A percentile compares a stretch with the other conserved stretches of the same genome.
phyloP scores from a whole-genome alignment of 1,140 invertebrate genomes.

The Pomacea maculata region DNA sequence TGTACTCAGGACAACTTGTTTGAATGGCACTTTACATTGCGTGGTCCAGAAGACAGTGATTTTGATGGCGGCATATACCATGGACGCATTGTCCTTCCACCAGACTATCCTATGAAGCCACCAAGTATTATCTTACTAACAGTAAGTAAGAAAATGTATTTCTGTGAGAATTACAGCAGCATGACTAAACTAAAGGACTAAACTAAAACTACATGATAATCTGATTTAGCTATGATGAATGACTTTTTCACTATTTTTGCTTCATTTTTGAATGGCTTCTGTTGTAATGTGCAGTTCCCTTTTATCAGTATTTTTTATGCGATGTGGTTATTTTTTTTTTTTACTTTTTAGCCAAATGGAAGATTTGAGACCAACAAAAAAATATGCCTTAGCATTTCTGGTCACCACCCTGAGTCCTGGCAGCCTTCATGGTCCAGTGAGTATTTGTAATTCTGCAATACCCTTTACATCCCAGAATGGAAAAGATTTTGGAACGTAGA shows the following conservation, averaged over 20 bases:
- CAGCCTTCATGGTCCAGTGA: slow-evolving; percentile 91
- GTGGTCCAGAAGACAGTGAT: slow-evolving; percentile 85
- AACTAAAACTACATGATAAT: too few relatives aligned
- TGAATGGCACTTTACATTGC: slow-evolving; percentile 97
- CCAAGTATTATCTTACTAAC: slow-evolving; percentile 94
- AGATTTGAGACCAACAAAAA: slow-evolving; percentile 94
- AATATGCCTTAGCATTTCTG: slow-evolving; percentile 95
- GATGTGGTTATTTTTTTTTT: slow-evolving; percentile 21
- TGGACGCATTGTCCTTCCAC: slow-evolving; percentile 84
- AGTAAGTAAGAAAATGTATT: slow-evolving; percentile 69
- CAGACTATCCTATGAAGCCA: slow-evolving; percentile 98
- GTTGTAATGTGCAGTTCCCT: not conserved
- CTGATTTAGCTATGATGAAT: too few relatives aligned
- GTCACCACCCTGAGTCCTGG: slow-evolving; percentile 98
- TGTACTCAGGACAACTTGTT: slow-evolving; percentile 84
- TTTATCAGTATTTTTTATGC: not conserved
- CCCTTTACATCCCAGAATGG: too few relatives aligned
- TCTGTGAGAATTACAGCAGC: slow-evolving; percentile 53
- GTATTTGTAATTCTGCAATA: slow-evolving; percentile 30
- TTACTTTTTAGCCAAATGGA: slow-evolving; percentile 83
- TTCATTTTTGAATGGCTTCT: not conserved
- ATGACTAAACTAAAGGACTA: not conserved
- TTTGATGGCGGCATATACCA: slow-evolving; percentile 92
- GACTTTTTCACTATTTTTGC: too few relatives aligned
- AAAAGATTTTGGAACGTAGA: too few relatives aligned